Evolutionary conservation across 2,113 vertebrate species (phyloP).

Genomic region (Lamprologus ornatipinnis): DNA sequence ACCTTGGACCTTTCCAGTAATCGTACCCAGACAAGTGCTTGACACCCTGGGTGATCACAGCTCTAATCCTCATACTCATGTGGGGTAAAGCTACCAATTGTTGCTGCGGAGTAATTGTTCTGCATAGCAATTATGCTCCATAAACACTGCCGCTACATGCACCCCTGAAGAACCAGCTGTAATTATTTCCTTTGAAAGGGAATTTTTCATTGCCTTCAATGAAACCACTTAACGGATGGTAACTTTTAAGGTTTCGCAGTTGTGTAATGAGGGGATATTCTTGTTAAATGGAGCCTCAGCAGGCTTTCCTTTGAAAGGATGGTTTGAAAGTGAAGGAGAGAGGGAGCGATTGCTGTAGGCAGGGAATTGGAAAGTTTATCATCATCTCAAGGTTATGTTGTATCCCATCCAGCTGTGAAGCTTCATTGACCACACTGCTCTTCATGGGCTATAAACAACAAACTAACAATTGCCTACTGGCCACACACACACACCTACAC

Average conservation of each 20-base stretch:
- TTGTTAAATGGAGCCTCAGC: conserved; percentile 16
- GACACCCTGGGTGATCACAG: conserved; percentile 29
- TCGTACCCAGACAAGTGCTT: conserved; percentile 20
- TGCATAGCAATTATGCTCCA: conserved; percentile 49
- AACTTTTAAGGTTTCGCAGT: conserved; percentile 49
- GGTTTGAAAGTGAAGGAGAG: neutral
- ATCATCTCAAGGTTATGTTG: conserved; percentile 56
- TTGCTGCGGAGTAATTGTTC: conserved; percentile 51
- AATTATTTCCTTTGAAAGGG: conserved; percentile 60
- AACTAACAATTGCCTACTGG: conserved; percentile 33
- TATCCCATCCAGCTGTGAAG: conserved; percentile 52
- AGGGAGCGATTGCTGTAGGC: neutral
- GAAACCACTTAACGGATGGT: conserved; percentile 31
- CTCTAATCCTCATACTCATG: conserved; percentile 34
- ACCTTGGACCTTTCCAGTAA: conserved; percentile 18
- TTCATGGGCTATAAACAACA: conserved; percentile 59
- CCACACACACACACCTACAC: neutral
- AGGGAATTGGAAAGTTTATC: conserved; percentile 39
- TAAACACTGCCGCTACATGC: conserved; percentile 50
- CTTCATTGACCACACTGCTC: conserved; percentile 53
- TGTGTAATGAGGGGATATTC: conserved; percentile 38
- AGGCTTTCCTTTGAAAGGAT: neutral
- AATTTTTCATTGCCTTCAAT: conserved; percentile 48
- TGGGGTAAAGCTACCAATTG: conserved; percentile 43
- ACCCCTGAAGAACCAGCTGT: conserved; percentile 42